These are phyloP conservation scores for Picus viridis DNA, from an alignment of 2,797 vertebrate species.

Conservation along the genomic window DNA sequence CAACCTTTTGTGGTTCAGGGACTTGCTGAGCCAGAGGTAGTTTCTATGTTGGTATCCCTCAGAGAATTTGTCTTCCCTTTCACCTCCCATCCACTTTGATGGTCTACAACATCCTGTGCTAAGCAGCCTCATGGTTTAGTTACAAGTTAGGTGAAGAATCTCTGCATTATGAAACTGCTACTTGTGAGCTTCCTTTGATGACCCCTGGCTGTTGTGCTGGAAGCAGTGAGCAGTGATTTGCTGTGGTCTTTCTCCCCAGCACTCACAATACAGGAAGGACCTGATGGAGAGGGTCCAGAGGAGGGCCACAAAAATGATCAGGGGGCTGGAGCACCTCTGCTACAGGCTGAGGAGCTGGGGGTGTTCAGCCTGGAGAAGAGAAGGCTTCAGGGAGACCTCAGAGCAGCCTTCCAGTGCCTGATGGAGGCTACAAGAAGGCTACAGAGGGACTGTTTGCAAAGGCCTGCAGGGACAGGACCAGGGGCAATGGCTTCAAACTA, in stretches of 20 bases:
- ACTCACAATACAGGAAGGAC: background rate
- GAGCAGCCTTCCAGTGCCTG: no score
- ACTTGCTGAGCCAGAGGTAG: slow-evolving; percentile 21
- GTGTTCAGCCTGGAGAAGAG: no score
- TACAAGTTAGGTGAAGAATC: background rate
- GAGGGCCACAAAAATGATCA: no score
- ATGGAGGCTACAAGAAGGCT: no score
- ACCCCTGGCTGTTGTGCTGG: slow-evolving; percentile 6
- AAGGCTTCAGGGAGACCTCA: no score
- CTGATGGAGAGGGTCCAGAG: no score
- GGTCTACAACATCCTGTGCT: slow-evolving; percentile 11
- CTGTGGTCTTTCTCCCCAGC: background rate
- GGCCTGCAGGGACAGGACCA: no score
- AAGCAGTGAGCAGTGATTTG: background rate
- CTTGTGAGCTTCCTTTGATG: background rate
- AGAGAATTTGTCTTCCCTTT: slow-evolving; percentile 29
- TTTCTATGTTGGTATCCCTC: background rate
- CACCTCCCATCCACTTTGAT: background rate
- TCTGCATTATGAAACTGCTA: background rate
- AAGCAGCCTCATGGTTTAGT: slow-evolving; percentile 33
- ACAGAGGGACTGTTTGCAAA: no score
- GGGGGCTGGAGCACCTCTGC: no score
- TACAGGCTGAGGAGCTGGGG: no score
- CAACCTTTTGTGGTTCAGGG: background rate
- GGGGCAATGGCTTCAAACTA: no score